phyloP scores from a whole-genome alignment of 92 coral and sea anemone species.

The Phenganax marumi region DNA sequence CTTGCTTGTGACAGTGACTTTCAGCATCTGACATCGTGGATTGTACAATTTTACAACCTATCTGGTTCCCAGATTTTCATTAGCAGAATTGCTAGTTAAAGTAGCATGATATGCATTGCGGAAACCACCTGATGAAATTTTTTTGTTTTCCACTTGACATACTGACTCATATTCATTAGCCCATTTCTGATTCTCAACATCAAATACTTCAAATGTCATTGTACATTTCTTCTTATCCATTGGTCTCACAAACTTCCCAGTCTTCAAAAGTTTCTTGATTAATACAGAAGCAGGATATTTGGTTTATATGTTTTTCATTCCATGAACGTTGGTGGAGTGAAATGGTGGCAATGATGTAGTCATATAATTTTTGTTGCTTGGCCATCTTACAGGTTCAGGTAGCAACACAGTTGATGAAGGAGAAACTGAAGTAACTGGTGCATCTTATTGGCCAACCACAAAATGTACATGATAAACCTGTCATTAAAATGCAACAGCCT shows the following conservation, averaged over 20 bases:
- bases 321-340: slow-evolving; percentile 8
- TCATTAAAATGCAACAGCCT: too few relatives aligned
- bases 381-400: too few relatives aligned
- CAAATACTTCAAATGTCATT: slow-evolving; percentile 63
- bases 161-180: slow-evolving; percentile 49
- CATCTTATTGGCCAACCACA: slow-evolving; percentile 38
- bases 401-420: too few relatives aligned
- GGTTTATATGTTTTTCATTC: slow-evolving; percentile 2
- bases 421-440: slow-evolving; percentile 4
- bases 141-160: slow-evolving; percentile 50
- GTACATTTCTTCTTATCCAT: slow-evolving; percentile 24
- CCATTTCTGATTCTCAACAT: slow-evolving; percentile 60
- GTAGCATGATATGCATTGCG: slow-evolving; percentile 44
- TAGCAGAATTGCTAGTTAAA: slow-evolving; percentile 13
- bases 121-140: slow-evolving; percentile 64
- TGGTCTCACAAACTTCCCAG: slow-evolving; percentile 42
- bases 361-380: background rate
- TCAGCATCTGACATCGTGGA: slow-evolving; percentile 38
- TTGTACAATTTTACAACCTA: slow-evolving; percentile 55
- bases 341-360: slow-evolving; percentile 3
- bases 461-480: slow-evolving; percentile 43
- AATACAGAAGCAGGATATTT: slow-evolving; percentile 59
- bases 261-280: slow-evolving; percentile 18
- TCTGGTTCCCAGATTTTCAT: slow-evolving; percentile 28
- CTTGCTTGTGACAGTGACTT: slow-evolving; percentile 53